A percentile compares a stretch with the other conserved stretches of the same genome.
Evolutionary conservation across 2,113 vertebrate genomes (phyloP).

Genomic region (Myanophis thanlyinensis): DNA sequence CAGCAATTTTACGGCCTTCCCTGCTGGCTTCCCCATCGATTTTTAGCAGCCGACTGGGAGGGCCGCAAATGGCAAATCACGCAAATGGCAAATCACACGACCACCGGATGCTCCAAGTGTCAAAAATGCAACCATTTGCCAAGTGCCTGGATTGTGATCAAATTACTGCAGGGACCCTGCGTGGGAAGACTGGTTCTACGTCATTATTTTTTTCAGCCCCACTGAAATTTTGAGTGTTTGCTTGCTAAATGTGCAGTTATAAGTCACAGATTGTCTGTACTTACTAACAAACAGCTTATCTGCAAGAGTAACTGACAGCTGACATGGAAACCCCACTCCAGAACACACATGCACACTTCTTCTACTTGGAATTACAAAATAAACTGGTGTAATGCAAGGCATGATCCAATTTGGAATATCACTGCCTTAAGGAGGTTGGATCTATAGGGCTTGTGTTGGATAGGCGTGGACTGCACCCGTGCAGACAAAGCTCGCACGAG

Average conservation of each 20-base stretch:
- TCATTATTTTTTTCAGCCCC: not conserved
- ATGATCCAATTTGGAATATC: not conserved
- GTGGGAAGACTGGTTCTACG: not conserved
- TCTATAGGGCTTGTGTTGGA: not conserved
- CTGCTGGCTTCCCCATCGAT: not conserved
- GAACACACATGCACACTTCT: not conserved
- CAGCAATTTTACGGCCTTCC: not conserved
- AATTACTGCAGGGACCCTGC: not conserved
- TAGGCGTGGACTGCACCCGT: not conserved
- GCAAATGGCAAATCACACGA: too few species aligned
- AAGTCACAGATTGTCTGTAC: not conserved
- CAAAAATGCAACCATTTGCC: not conserved
- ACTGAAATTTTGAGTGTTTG: not conserved
- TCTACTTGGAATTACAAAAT: not conserved
- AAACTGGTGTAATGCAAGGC: not conserved
- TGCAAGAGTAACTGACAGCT: not conserved
- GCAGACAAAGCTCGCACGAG: not conserved
- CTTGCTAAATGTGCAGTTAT: not conserved
- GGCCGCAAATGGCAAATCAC: not conserved
- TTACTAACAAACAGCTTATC: not conserved
- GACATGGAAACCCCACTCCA: not conserved
- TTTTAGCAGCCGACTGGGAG: not conserved
- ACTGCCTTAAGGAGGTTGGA: not conserved
- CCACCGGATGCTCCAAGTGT: not conserved
- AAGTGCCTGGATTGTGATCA: not conserved